These are phyloP conservation scores for Andrena praecox DNA, from an alignment of 2,888 invertebrate species.

Conservation along the genomic window DNA sequence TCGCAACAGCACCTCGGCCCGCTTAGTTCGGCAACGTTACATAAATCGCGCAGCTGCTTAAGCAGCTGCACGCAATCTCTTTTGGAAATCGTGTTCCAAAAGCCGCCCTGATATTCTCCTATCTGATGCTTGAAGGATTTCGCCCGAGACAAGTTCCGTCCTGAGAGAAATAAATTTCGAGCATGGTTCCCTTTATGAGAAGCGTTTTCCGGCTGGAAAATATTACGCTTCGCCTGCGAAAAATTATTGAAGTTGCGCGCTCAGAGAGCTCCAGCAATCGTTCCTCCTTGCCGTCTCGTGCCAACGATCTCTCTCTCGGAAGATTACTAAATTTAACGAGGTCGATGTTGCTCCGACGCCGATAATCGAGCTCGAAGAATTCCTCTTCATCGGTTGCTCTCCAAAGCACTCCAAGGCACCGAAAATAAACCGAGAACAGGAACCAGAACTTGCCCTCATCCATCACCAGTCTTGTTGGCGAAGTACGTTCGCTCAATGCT, in stretches of 20 bases:
- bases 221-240: not conserved
- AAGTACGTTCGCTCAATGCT: constrained; percentile 19
- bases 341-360: constrained; percentile 9
- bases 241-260: constrained; percentile 23
- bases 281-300: not conserved
- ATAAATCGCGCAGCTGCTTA: not conserved
- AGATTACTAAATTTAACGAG: constrained; percentile 37
- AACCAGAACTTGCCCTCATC: constrained; percentile 22
- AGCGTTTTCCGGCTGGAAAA: not conserved
- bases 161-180: constrained; percentile 34
- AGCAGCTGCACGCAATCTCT: constrained; percentile 5
- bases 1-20: not conserved
- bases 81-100: constrained; percentile 14
- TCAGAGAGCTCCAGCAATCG: not conserved
- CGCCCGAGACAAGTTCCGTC: not conserved
- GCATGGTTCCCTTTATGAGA: not conserved
- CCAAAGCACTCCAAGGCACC: not conserved
- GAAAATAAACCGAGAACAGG: constrained; percentile 40
- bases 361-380: not conserved
- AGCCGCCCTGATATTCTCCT: constrained; percentile 7
- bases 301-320: not conserved
- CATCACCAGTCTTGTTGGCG: not conserved
- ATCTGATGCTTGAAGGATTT: constrained; percentile 5
- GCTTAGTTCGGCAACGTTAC: not conserved
- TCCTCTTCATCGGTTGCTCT: constrained; percentile 2